These are phyloP conservation scores for Casuarius casuarius DNA, from an alignment of 2,113 vertebrate species.

Conservation along the genomic window DNA sequence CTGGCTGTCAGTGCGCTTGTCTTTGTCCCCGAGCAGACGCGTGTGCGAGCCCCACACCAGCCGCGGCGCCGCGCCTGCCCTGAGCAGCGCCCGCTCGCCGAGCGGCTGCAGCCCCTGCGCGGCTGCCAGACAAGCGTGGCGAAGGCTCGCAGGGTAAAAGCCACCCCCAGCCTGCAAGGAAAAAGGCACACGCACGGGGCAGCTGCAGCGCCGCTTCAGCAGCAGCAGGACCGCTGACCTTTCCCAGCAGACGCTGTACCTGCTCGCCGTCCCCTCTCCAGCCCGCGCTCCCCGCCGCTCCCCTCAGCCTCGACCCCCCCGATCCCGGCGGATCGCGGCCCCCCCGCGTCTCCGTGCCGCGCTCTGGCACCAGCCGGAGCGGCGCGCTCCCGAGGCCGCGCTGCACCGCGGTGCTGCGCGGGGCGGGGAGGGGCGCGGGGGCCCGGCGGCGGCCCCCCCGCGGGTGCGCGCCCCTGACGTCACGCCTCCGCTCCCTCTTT, in stretches of 20 bases:
- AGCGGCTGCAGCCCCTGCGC: rapidly evolving
- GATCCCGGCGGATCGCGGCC: background rate
- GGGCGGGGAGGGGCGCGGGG: no score
- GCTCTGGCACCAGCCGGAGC: background rate
- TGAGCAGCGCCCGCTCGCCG: background rate
- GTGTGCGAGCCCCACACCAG: background rate
- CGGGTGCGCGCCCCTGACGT: slow-evolving; percentile 1
- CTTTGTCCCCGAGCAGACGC: background rate
- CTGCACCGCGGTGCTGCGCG: no score
- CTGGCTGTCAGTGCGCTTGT: background rate
- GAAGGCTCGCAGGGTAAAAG: rapidly evolving
- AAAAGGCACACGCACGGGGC: no score
- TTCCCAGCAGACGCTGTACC: background rate
- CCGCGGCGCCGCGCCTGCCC: background rate
- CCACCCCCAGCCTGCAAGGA: background rate
- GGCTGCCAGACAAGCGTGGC: background rate
- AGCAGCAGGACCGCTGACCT: background rate
- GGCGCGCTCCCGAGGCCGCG: no score
- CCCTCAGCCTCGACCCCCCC: background rate
- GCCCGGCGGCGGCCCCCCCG: background rate
- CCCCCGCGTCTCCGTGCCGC: background rate
- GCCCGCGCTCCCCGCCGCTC: background rate
- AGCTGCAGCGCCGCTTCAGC: background rate
- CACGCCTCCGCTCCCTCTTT: slow-evolving; percentile 30
- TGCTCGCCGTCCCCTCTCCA: background rate